Base-by-base conservation (phyloP, 2,113 vertebrate genomes). In the Ploceus nigricollis region DNA sequence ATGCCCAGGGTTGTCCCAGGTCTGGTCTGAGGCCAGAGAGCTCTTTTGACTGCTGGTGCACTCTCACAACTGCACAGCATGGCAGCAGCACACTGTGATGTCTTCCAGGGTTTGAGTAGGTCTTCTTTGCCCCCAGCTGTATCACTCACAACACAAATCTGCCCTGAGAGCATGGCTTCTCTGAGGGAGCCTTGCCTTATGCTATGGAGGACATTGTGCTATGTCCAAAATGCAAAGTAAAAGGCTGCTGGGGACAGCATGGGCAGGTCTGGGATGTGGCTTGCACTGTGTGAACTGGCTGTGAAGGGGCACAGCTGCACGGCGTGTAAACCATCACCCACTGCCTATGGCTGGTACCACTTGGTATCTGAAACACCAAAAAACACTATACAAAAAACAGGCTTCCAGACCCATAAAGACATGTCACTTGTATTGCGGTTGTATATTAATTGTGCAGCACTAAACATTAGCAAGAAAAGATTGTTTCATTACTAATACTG, bases 401-500 rank as follows among this genome's bases (percentile, higher is more conserved):
- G 7, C 80, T 91, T 91, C 68, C 42, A 54, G 25, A 8, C 15
- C 6, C 37, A n/a, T 57, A 87, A 87, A 95, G 76, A 63, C 30
- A 22, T 27, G 44, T 69, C 66, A 82, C 48, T 92, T 82, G 31
- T 64, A 20, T 61, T 82, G 35, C 65, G 89, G 73, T 80, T 45
- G 44, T 73, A 27, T 73, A 53, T 82, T 89, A 94, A 87, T 71
- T 40, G 70, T 82, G 54, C 82, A 83, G 82, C 66, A 13, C 58
- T 91, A 56, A 91, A 81, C 3, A 3, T 71, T 44, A 84, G 68
- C 85, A 94, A 93, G 91, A 94, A 96, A 93, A 90, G 85, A 40
- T 83, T 79, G 51, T 80, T 94, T 95, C 94, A 69, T 93, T 94
- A 53, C 60, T 88, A 91, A 64, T 83, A 45, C 24, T 90, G 87